Evolutionary conservation across 2,113 vertebrate genomes (phyloP).

Genomic region (Chionis minor): DNA sequence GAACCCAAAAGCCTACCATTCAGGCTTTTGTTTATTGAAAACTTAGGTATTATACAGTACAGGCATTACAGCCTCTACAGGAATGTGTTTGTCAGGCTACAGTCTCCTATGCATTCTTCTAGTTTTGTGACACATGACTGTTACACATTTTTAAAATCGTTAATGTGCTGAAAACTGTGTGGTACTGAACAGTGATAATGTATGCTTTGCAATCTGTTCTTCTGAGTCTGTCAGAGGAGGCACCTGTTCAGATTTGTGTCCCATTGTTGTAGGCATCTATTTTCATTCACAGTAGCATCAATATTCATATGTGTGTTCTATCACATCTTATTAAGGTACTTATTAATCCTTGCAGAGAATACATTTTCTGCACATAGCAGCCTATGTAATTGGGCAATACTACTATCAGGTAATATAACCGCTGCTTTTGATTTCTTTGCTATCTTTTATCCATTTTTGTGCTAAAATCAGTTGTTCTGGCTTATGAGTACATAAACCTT

Average conservation of each 20-base stretch:
- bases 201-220: background rate
- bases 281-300: background rate
- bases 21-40: background rate
- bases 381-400: background rate
- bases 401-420: background rate
- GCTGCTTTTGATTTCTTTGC: background rate
- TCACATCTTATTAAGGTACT: background rate
- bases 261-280: background rate
- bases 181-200: background rate
- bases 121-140: background rate
- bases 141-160: background rate
- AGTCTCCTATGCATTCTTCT: background rate
- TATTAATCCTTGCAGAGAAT: background rate
- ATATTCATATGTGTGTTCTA: background rate
- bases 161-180: background rate
- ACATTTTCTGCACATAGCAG: background rate
- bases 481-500: background rate
- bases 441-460: background rate
- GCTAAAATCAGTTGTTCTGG: background rate
- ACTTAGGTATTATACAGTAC: background rate
- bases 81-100: background rate
- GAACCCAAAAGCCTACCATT: background rate
- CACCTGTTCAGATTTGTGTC: background rate
- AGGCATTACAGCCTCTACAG: background rate
- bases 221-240: background rate